Conservation (phyloP, 2,888 invertebrate genomes). For the Orgyia antiqua region DNA sequence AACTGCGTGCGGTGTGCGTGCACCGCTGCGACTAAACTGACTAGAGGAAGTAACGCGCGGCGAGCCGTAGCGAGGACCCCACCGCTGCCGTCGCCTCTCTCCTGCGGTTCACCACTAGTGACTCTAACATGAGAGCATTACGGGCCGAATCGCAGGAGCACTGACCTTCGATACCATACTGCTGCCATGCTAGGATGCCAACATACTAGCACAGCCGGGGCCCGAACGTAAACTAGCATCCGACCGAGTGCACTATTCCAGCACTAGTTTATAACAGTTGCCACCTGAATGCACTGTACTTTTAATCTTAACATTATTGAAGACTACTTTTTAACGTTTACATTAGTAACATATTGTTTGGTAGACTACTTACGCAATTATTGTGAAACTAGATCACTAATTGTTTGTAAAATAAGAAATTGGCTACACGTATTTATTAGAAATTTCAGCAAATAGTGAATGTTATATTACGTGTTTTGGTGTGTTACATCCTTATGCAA, state of each 20-base stretch:
- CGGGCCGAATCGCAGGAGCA: constrained; percentile 69
- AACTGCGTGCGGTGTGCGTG: constrained; percentile 78
- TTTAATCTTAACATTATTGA: not conserved
- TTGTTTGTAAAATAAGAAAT: not conserved
- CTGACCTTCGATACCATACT: constrained; percentile 60
- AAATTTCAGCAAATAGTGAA: not conserved
- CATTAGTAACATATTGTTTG: not conserved
- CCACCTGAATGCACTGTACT: constrained; percentile 20
- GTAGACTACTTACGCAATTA: not conserved
- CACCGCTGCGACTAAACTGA: constrained; percentile 74
- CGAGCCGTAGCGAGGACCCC: constrained; percentile 56
- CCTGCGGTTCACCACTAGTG: constrained; percentile 58
- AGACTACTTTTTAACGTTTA: not conserved
- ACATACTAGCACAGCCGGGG: constrained; percentile 35
- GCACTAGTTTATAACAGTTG: constrained; percentile 24
- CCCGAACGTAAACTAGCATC: constrained; percentile 44
- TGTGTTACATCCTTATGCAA: too few relatives aligned
- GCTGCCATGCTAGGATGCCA: constrained; percentile 25
- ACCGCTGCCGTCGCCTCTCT: constrained; percentile 64
- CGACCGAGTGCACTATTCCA: constrained; percentile 46
- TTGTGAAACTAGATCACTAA: not conserved
- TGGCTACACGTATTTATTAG: not conserved
- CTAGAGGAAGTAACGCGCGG: constrained; percentile 56
- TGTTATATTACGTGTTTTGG: not conserved
- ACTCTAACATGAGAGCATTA: constrained; percentile 67